These are phyloP conservation scores for Parelbella ahira DNA, from an alignment of 2,888 invertebrate genomes.

Conservation along the genomic window DNA sequence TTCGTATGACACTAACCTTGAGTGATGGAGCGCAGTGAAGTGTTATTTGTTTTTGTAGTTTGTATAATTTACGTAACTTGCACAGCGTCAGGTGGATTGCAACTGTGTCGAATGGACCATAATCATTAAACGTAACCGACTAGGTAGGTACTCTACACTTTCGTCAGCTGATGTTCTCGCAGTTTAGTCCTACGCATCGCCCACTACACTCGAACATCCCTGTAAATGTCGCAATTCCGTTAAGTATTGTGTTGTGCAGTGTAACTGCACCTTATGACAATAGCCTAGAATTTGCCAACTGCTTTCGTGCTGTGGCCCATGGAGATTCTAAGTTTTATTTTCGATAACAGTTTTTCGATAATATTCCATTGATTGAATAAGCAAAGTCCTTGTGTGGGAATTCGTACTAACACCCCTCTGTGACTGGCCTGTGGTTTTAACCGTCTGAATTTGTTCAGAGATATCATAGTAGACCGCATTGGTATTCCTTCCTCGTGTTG, in stretches of 20 bases:
- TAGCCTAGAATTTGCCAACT: neutral
- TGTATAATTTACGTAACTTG: conserved; percentile 8
- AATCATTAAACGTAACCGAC: conserved; percentile 18
- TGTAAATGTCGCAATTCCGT: conserved; percentile 17
- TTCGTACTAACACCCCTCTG: no score
- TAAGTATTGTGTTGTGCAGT: conserved; percentile 12
- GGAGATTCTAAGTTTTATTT: no score
- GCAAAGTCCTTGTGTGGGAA: no score
- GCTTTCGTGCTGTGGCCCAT: no score
- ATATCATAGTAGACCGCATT: no score
- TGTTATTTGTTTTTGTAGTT: neutral
- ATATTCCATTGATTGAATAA: no score
- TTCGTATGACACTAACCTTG: conserved; percentile 3
- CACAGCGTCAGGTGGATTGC: conserved; percentile 5
- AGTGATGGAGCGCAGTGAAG: neutral
- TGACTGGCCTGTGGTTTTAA: no score
- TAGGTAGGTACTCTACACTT: conserved; percentile 16
- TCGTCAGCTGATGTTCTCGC: conserved; percentile 19
- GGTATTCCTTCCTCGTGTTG: no score
- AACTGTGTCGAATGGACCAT: conserved; percentile 13
- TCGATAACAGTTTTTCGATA: no score
- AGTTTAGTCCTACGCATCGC: conserved; percentile 22
- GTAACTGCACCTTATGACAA: conserved; percentile 3
- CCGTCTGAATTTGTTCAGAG: no score
- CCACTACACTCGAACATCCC: conserved; percentile 18